A percentile compares a stretch with the other conserved stretches of the same genome.
Evolutionary conservation across 2,888 invertebrate genomes (phyloP).

Genomic region (Acleris literana): DNA sequence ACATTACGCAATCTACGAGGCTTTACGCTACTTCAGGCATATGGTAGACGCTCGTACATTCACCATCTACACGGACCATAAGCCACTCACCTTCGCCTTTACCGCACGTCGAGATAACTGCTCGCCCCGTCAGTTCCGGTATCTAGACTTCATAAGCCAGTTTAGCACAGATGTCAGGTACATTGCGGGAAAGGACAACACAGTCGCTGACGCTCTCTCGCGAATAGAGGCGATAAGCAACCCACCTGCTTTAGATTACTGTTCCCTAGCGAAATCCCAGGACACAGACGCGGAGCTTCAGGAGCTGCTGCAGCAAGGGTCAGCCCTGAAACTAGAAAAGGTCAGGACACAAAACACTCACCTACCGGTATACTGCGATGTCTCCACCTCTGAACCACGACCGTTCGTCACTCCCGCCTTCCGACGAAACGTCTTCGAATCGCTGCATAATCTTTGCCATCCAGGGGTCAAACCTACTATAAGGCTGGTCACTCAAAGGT

Average conservation of each 20-base stretch:
- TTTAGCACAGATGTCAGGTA: too few relatives aligned
- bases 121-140: too few relatives aligned
- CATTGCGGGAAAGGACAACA: slow-evolving; percentile 50
- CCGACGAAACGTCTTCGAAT: slow-evolving; percentile 19
- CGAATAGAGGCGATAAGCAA: slow-evolving; percentile 42
- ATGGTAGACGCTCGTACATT: slow-evolving; percentile 57
- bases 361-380: slow-evolving; percentile 10
- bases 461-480: slow-evolving; percentile 11
- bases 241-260: slow-evolving; percentile 29
- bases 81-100: slow-evolving; percentile 42
- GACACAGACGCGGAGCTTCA: slow-evolving; percentile 39
- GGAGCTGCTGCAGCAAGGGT: slow-evolving; percentile 17
- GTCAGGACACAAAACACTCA: slow-evolving; percentile 14
- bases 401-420: slow-evolving; percentile 1
- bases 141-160: too few relatives aligned
- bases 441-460: slow-evolving; percentile 16
- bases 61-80: slow-evolving; percentile 54
- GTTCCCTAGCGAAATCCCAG: slow-evolving; percentile 26
- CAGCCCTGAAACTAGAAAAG: slow-evolving; percentile 37
- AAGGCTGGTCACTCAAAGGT: slow-evolving; percentile 44
- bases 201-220: slow-evolving; percentile 54
- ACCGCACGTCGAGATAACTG: too few relatives aligned
- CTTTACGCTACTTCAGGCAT: slow-evolving; percentile 53
- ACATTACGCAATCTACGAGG: slow-evolving; percentile 56
- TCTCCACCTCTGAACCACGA: neutral